Conservation (phyloP, 2,888 invertebrate species). For the Vesta saturnalis region DNA sequence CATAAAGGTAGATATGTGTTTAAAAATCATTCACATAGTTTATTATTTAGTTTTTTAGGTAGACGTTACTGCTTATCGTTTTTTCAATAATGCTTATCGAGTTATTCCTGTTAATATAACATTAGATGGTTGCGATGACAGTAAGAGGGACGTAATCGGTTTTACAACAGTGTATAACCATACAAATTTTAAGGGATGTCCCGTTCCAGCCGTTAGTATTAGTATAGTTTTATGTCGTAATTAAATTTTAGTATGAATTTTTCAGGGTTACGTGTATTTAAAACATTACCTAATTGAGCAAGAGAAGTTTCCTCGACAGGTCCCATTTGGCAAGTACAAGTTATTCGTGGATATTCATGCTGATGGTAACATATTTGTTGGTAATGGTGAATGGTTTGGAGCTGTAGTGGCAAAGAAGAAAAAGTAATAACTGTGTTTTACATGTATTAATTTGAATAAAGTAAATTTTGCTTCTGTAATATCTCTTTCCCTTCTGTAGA, state of each 20-base stretch:
- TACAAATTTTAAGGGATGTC: slow-evolving; percentile 24
- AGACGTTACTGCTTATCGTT: background rate
- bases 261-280: slow-evolving; percentile 15
- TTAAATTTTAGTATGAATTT: background rate
- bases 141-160: slow-evolving; percentile 7
- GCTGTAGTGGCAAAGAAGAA: background rate
- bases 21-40: background rate
- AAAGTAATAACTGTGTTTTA: too few species aligned
- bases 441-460: too few species aligned
- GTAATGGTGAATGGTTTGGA: slow-evolving; percentile 16
- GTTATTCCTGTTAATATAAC: slow-evolving; percentile 18
- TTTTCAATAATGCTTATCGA: slow-evolving; percentile 5
- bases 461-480: too few species aligned
- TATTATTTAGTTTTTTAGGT: slow-evolving; percentile 1
- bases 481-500: too few species aligned
- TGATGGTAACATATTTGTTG: background rate
- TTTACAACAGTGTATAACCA: background rate
- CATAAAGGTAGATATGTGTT: background rate
- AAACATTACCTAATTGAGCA: slow-evolving; percentile 14
- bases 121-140: slow-evolving; percentile 12
- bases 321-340: slow-evolving; percentile 18
- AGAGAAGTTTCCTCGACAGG: slow-evolving; percentile 23
- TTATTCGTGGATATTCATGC: background rate
- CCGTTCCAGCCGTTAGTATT: slow-evolving; percentile 10
- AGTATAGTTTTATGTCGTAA: background rate